These are phyloP conservation scores for Galaxea fascicularis DNA, from an alignment of 92 coral and sea anemone species.

Conservation along the genomic window DNA sequence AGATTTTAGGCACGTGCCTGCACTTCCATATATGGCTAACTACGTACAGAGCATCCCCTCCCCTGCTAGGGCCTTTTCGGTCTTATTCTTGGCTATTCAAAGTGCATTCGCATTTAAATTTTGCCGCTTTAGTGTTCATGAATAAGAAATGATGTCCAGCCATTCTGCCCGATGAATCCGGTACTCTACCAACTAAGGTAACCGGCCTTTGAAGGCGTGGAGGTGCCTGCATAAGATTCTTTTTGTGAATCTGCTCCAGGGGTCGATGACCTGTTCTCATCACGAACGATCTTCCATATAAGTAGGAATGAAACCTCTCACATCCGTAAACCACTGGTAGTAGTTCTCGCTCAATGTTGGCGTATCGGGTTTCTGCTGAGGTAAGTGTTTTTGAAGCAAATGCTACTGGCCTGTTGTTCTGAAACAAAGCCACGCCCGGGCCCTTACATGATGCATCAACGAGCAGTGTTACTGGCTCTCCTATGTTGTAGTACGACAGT, in stretches of 20 bases:
- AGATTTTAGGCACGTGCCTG: too few species aligned
- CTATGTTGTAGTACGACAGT: slow-evolving; percentile 42
- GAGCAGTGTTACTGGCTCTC: neutral
- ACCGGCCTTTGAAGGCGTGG: slow-evolving; percentile 15
- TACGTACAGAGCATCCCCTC: too few species aligned
- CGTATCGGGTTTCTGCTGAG: slow-evolving; percentile 19
- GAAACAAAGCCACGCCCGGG: slow-evolving; percentile 36
- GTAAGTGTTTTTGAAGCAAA: slow-evolving; percentile 30
- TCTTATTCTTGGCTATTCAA: too few species aligned
- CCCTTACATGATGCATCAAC: slow-evolving; percentile 30
- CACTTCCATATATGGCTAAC: too few species aligned
- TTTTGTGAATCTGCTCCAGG: slow-evolving; percentile 44
- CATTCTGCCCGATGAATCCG: too few species aligned
- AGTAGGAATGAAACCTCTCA: slow-evolving; percentile 49
- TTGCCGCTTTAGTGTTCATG: too few species aligned
- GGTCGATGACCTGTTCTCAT: slow-evolving; percentile 6
- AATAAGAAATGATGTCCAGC: too few species aligned
- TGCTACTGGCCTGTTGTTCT: slow-evolving; percentile 39
- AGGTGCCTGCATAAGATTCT: too few species aligned
- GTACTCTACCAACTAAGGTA: too few species aligned
- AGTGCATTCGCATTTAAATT: too few species aligned
- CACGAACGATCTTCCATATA: slow-evolving; percentile 47
- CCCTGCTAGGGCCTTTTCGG: too few species aligned
- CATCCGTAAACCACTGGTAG: slow-evolving; percentile 54
- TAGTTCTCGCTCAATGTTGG: slow-evolving; percentile 39